Conservation (phyloP, 2,113 vertebrate genomes). For the Narcine bancroftii region DNA sequence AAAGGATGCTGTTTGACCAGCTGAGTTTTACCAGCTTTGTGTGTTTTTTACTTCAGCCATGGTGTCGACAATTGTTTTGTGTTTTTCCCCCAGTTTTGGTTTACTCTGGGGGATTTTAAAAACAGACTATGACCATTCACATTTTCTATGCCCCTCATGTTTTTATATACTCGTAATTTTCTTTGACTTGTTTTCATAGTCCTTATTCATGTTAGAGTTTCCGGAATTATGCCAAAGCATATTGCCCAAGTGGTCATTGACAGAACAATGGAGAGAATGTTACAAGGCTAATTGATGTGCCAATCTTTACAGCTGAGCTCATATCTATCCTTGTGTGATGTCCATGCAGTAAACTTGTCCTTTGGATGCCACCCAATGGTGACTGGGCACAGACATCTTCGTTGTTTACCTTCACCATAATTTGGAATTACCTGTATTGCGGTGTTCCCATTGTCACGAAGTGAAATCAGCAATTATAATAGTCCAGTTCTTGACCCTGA, state of each 20-base stretch:
- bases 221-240: too few species aligned
- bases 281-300: background rate
- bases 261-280: background rate
- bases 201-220: background rate
- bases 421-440: background rate
- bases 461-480: background rate
- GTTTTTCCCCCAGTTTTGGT: too few species aligned
- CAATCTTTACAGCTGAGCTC: background rate
- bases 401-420: background rate
- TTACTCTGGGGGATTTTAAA: too few species aligned
- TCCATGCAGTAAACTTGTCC: background rate
- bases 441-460: background rate
- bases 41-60: too few species aligned
- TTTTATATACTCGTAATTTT: too few species aligned
- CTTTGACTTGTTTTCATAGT: background rate
- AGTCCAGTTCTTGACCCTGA: background rate
- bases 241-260: background rate
- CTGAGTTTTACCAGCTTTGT: too few species aligned
- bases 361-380: background rate
- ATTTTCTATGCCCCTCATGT: too few species aligned
- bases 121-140: too few species aligned
- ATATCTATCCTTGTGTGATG: background rate
- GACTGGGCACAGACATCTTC: background rate
- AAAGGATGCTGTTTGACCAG: too few species aligned
- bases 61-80: too few species aligned